Base-by-base conservation (phyloP, 53 echinoderm and acorn worm genomes). In the Crossaster papposus region DNA sequence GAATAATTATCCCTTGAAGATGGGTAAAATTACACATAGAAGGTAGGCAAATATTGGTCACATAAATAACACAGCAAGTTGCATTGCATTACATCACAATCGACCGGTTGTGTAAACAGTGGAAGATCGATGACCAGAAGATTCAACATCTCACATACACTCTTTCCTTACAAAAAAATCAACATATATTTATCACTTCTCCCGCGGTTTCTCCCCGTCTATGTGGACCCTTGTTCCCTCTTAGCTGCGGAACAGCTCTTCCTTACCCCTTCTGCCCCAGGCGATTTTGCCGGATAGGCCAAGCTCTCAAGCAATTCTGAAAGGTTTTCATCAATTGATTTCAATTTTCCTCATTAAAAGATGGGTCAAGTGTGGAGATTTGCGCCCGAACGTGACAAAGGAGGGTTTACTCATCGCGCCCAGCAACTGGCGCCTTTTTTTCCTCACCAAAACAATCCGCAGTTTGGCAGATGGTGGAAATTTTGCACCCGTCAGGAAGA, bases 271-370 rank as follows among this genome's bases (percentile, higher is more conserved):
- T 2, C 44, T 70, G 83, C 83, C 83, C 70, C 68, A 13, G 74
- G 85, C 73, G 32, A 32, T 50, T 52, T 14, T 3, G 54, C 31
- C 72, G 33, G 22, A 33, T 30, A 81, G 28, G 64, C 64, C 12
- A 36, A 13, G 9, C 35, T 23, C 54, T 73, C 34, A 30, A 17
- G 33, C 22, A 34, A 51, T n/a, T 30, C 32, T 30, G 53, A 52
- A 28, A 50, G 72, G 65, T 26, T 52, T 85, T 72, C 33, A 72
- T 9, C 44, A 44, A 44, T n/a, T 73, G 72, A 85, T 73, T 73
- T 73, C 85, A 85, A 73, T 85, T 85, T 85, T 53, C 34, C 1
- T 74, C 85, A 73, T 85, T 83, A 83, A 44, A 70, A 83, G 81
- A 44, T 83, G 83, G 83, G 83, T 83, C 83, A 83, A 83, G 83